Base-by-base conservation (phyloP, 2,888 invertebrate species). In the Lithophane socia region DNA sequence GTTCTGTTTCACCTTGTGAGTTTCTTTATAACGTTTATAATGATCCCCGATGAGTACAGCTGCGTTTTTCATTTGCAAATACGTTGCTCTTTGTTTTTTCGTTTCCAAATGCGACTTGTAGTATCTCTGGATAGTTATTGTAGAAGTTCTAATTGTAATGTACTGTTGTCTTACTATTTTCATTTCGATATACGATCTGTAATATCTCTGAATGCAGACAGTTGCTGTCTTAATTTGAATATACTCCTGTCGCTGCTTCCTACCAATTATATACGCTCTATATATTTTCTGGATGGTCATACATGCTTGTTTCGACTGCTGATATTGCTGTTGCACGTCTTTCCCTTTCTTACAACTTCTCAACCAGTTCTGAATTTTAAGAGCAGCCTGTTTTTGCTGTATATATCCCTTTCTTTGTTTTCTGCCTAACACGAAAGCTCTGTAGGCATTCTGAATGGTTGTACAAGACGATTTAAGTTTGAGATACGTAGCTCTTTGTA, bases 351-450 rank as follows among this genome's bases (percentile, higher is more conserved):
- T 92, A 63, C 88, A 89, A 77, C 87, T 91, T 88, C 95, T 94
- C 88, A 95, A 97, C 95, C 96, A 96, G 10, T 82, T 87, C 89
- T 97, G 97, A 63, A 97, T 94, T 77, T 85, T 91, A 0, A 93
- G 76, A 9, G 92, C 93, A 9, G 96, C 92, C 47, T 90, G 78
- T 89, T 94, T 95, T 61, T 93, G 90, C 61, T 88, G 75, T 1
- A 94, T 63, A 84, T 93, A 97, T 2, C 86, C 77, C 49, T 89
- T 77, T 79, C 93, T 92, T 61, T 92, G 89, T 66, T 84, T 72
- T 85, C 91, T 93, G 72, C 93, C 94, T 44, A 91, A 47, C 44
- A 90, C 76, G 56, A 89, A 89, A 1, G 96, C 95, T 86, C 95
- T 94, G 82, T 93, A 97, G 8, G 88, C 88, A 73, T 91, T 93